Conservation (phyloP, 92 coral and sea anemone genomes). For the Porites evermanni region DNA sequence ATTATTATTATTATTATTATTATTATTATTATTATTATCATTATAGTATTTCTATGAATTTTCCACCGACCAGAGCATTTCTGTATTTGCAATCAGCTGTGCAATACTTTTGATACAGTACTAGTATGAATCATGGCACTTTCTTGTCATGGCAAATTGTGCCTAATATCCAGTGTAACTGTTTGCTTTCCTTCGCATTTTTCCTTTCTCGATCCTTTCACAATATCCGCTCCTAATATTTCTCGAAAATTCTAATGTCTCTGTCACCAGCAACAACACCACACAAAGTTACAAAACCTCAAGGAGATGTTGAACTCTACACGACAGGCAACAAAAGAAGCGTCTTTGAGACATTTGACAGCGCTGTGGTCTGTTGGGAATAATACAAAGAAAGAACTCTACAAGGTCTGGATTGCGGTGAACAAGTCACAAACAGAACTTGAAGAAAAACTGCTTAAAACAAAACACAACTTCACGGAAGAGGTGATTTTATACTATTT, state of each 20-base stretch:
- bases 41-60: too few relatives aligned
- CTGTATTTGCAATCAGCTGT: too few relatives aligned
- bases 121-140: too few relatives aligned
- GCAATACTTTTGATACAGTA: too few relatives aligned
- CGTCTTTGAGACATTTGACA: neutral
- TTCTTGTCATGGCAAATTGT: too few relatives aligned
- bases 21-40: too few relatives aligned
- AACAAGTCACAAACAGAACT: neutral
- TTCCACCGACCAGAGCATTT: too few relatives aligned
- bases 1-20: too few relatives aligned
- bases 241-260: neutral
- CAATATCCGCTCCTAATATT: neutral
- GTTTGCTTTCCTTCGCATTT: neutral
- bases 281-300: neutral
- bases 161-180: too few relatives aligned
- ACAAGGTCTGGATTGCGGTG: neutral
- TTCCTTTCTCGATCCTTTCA: neutral
- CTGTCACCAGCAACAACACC: neutral
- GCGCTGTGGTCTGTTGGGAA: slow-evolving; percentile 1
- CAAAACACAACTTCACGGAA: neutral
- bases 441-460: neutral
- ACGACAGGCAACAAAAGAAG: neutral
- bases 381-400: neutral
- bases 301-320: neutral
- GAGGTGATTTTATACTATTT: neutral